Conservation (phyloP, 2,113 vertebrate genomes). For the Megaceryle torquata region DNA sequence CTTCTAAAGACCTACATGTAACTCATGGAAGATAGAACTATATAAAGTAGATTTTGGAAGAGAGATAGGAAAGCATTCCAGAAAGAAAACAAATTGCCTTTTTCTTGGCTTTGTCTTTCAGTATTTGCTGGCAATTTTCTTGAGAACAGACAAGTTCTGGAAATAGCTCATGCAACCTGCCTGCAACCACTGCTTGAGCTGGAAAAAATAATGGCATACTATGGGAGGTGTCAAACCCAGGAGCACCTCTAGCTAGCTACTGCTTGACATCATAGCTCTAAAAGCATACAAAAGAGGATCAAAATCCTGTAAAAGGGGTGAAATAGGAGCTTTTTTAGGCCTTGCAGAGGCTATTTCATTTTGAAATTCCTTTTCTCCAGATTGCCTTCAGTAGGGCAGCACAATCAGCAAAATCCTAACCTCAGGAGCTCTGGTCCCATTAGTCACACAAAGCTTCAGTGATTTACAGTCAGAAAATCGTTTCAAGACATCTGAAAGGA, state of each 20-base stretch:
- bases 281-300: neutral
- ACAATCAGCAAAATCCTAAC: slow-evolving; percentile 51
- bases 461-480: slow-evolving; percentile 50
- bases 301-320: neutral
- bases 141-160: neutral
- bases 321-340: neutral
- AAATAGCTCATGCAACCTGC: neutral
- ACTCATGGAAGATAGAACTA: neutral
- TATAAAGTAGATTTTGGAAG: neutral
- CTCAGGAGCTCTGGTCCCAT: neutral
- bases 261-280: neutral
- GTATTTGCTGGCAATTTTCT: neutral
- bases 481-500: slow-evolving; percentile 30
- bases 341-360: slow-evolving; percentile 36
- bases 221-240: neutral
- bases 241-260: neutral
- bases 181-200: accelerated
- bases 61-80: neutral
- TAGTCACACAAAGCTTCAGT: slow-evolving; percentile 28
- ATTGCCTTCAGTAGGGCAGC: slow-evolving; percentile 3
- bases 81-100: neutral
- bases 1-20: neutral
- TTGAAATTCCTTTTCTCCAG: neutral
- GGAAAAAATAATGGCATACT: neutral
- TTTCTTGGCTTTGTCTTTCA: slow-evolving; percentile 8